A percentile compares a stretch with the other conserved stretches of the same genome.
phyloP scores from a whole-genome alignment of 2,888 invertebrate genomes.

The Herminia tarsipennalis region DNA sequence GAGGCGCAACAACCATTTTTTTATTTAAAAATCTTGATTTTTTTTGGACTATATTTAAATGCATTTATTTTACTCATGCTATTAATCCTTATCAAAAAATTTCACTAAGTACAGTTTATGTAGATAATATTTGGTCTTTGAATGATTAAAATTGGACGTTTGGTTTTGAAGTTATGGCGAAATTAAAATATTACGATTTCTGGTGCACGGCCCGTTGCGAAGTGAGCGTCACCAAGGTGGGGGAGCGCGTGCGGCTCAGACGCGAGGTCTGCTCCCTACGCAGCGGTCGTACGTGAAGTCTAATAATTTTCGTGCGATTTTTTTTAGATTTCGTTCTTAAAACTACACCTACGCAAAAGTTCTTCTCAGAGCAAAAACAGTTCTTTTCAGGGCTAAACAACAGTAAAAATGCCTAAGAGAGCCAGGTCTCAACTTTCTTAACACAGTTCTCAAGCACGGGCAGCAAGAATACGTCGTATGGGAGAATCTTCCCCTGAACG shows the following conservation, averaged over 20 bases:
- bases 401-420: no score
- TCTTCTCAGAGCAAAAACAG: constrained; percentile 9
- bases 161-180: neutral
- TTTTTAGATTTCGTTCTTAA: constrained; percentile 8
- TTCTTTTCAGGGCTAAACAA: constrained; percentile 10
- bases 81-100: neutral
- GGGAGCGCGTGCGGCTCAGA: neutral
- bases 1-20: no score
- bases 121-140: neutral
- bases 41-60: neutral
- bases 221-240: no score
- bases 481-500: neutral
- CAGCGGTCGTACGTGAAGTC: neutral
- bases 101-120: neutral
- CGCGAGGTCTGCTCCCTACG: neutral
- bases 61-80: neutral
- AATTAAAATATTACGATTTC: no score
- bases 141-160: neutral
- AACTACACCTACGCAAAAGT: constrained; percentile 12
- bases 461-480: neutral
- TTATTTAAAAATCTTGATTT: no score
- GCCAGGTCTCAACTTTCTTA: neutral
- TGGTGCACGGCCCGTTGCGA: no score
- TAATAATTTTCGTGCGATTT: constrained; percentile 1
- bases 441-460: neutral